Conservation (phyloP, 2,113 vertebrate genomes). For the Nesogale talazaci region DNA sequence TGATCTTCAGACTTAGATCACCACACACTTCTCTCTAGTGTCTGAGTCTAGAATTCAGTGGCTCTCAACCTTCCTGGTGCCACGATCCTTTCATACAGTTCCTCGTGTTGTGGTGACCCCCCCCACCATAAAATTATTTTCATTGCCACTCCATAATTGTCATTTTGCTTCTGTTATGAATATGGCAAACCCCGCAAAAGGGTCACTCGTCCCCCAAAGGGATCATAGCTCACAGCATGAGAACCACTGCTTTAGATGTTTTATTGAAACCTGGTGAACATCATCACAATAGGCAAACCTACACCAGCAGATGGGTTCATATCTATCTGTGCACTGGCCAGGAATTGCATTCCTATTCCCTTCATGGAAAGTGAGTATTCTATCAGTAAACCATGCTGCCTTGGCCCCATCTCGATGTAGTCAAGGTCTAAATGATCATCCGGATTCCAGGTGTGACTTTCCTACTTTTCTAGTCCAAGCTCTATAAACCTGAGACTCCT, state of each 20-base stretch:
- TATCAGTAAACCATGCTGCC: neutral
- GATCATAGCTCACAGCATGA: too few relatives aligned
- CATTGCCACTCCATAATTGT: too few relatives aligned
- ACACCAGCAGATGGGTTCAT: neutral
- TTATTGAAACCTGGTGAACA: neutral
- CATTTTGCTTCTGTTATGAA: too few relatives aligned
- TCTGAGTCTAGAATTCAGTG: neutral
- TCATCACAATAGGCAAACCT: neutral
- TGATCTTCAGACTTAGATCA: neutral
- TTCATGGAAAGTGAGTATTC: neutral
- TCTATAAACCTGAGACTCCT: neutral
- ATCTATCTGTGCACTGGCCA: neutral
- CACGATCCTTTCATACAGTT: too few relatives aligned
- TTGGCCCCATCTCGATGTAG: neutral
- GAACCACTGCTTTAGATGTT: too few relatives aligned
- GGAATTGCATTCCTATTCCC: neutral
- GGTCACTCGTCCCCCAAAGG: too few relatives aligned
- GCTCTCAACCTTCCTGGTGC: too few relatives aligned
- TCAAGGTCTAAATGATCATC: too few relatives aligned
- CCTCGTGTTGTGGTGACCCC: too few relatives aligned
- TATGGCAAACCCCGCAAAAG: too few relatives aligned
- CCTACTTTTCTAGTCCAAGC: neutral
- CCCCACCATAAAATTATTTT: too few relatives aligned
- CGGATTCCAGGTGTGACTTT: neutral
- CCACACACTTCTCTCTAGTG: neutral